These are phyloP conservation scores for Homalodisca vitripennis DNA, from an alignment of 1,140 invertebrate genomes.

Conservation along the genomic window DNA sequence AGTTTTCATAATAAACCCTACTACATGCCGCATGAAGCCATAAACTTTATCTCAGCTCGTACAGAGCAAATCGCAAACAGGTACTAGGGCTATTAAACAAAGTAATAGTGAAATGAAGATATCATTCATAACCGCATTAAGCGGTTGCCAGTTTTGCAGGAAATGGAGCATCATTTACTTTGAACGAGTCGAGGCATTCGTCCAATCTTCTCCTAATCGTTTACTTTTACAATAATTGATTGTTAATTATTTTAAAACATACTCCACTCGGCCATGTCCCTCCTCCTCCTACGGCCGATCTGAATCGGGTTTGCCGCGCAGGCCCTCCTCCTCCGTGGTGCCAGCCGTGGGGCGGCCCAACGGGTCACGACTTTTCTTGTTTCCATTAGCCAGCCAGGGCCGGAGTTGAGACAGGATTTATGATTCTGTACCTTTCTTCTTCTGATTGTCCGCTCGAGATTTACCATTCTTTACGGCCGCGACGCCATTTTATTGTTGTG, in stretches of 20 bases:
- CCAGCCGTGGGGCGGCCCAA: background rate
- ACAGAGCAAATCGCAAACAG: too few species aligned
- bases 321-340: too few species aligned
- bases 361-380: conserved; percentile 19
- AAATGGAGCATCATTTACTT: background rate
- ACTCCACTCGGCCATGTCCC: background rate
- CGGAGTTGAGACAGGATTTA: background rate
- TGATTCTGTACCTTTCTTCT: background rate
- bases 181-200: background rate
- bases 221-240: conserved; percentile 20
- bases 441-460: conserved; percentile 11
- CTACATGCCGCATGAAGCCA: too few species aligned
- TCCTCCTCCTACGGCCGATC: background rate
- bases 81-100: too few species aligned
- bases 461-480: conserved; percentile 15
- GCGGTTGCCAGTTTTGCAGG: background rate
- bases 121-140: background rate
- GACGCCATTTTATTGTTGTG: conserved; percentile 9
- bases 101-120: conserved; percentile 9
- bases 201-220: conserved; percentile 8
- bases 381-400: conserved; percentile 17
- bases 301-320: conserved; percentile 19
- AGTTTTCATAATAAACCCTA: too few species aligned
- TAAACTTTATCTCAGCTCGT: too few species aligned
- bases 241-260: conserved; percentile 23